Evolutionary conservation across 2,797 vertebrate genomes (phyloP).

Genomic region (Diglossa cyanea): DNA sequence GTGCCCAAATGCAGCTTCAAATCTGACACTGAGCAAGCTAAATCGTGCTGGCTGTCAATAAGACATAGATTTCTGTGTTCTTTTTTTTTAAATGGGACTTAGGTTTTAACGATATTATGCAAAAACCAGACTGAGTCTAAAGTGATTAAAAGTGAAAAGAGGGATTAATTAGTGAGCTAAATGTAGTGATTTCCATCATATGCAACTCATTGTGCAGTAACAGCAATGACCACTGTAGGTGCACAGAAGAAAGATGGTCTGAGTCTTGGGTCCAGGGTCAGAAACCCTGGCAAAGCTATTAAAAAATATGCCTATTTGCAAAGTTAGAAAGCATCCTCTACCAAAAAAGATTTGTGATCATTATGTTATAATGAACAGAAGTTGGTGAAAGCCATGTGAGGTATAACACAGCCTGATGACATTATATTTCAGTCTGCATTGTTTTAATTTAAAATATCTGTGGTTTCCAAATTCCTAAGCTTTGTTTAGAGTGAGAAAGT

Average conservation of each 20-base stretch:
- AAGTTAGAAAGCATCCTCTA: background rate
- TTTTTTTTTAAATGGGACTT: background rate
- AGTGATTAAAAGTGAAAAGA: background rate
- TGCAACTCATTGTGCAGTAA: background rate
- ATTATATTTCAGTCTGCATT: background rate
- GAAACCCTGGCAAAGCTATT: background rate
- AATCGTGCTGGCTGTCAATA: background rate
- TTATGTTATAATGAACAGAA: background rate
- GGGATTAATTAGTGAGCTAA: background rate
- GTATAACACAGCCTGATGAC: background rate
- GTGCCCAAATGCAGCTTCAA: background rate
- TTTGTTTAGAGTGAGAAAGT: background rate
- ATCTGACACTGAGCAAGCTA: background rate
- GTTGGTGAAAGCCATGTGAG: background rate
- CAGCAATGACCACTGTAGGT: background rate
- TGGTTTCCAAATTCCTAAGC: background rate
- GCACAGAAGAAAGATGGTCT: background rate
- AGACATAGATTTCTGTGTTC: background rate
- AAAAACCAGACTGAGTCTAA: background rate
- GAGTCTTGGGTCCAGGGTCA: background rate
- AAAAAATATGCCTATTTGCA: background rate
- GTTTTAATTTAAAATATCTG: background rate
- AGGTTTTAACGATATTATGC: background rate
- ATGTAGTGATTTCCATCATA: background rate
- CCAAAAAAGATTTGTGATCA: background rate